These are phyloP conservation scores for Peromyscus melanophrys DNA, from an alignment of 2,797 vertebrate genomes.

Conservation along the genomic window DNA sequence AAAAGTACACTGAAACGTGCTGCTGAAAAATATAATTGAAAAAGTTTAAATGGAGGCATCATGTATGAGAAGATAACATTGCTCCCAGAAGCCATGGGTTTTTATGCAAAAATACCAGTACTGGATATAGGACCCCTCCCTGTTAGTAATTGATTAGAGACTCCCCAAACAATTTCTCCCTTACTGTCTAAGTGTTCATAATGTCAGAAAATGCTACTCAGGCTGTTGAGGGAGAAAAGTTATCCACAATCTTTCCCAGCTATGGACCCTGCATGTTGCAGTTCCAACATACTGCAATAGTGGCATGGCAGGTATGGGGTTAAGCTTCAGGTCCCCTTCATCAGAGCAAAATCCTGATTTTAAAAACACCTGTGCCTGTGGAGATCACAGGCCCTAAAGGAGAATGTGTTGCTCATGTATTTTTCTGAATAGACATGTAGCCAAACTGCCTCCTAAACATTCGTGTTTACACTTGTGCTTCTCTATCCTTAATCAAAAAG, in stretches of 20 bases:
- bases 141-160: background rate
- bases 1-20: background rate
- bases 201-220: background rate
- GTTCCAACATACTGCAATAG: background rate
- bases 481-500: background rate
- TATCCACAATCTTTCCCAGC: background rate
- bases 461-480: background rate
- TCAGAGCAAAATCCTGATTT: background rate
- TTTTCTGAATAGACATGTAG: background rate
- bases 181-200: background rate
- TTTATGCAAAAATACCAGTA: too few relatives aligned
- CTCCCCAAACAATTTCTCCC: background rate
- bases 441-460: background rate
- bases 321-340: background rate
- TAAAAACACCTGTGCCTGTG: background rate
- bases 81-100: background rate
- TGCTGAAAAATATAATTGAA: background rate
- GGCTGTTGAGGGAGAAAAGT: background rate
- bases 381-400: background rate
- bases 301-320: background rate
- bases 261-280: background rate
- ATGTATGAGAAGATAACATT: background rate
- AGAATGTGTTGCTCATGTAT: background rate
- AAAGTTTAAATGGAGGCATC: background rate
- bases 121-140: background rate